Evolutionary conservation across 2,888 invertebrate species (phyloP).

Genomic region (Phymatocera aterrima): DNA sequence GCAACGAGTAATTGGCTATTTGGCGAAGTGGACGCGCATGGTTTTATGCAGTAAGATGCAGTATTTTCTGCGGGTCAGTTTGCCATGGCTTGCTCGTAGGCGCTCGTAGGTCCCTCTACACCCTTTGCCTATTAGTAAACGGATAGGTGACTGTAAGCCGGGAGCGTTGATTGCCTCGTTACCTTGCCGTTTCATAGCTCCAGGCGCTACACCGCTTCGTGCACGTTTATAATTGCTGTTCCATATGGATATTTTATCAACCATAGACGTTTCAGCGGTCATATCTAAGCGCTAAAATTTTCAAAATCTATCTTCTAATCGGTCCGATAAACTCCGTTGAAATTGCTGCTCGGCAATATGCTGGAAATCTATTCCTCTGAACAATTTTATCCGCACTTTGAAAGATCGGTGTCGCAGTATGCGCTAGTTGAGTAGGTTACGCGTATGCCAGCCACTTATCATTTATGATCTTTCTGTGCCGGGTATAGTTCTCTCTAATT

Average conservation of each 20-base stretch:
- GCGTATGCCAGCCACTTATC: slow-evolving; percentile 14
- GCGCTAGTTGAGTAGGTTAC: neutral
- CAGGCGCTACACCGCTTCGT: slow-evolving; percentile 7
- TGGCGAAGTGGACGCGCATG: neutral
- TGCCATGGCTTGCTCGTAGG: no score
- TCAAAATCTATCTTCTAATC: neutral
- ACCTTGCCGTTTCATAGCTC: slow-evolving; percentile 39
- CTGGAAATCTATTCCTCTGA: neutral
- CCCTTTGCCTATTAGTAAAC: slow-evolving; percentile 32
- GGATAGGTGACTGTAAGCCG: slow-evolving; percentile 31
- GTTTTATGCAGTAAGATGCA: slow-evolving; percentile 7
- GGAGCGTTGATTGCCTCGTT: slow-evolving; percentile 46
- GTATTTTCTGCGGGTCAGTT: neutral
- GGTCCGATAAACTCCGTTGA: no score
- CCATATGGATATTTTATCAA: slow-evolving; percentile 31
- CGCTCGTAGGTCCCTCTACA: neutral
- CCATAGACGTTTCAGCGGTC: neutral
- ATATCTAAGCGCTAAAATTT: neutral
- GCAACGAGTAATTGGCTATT: slow-evolving; percentile 40
- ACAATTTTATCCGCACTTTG: neutral
- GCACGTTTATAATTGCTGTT: slow-evolving; percentile 41
- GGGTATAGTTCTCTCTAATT: slow-evolving; percentile 1
- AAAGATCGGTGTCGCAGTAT: neutral
- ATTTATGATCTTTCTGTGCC: slow-evolving; percentile 14
- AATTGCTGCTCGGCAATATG: neutral